Percentiles rank a stretch among this genome's conserved stretches.
phyloP scores from a whole-genome alignment of 2,113 vertebrate species.

The Nothoprocta pentlandii region DNA sequence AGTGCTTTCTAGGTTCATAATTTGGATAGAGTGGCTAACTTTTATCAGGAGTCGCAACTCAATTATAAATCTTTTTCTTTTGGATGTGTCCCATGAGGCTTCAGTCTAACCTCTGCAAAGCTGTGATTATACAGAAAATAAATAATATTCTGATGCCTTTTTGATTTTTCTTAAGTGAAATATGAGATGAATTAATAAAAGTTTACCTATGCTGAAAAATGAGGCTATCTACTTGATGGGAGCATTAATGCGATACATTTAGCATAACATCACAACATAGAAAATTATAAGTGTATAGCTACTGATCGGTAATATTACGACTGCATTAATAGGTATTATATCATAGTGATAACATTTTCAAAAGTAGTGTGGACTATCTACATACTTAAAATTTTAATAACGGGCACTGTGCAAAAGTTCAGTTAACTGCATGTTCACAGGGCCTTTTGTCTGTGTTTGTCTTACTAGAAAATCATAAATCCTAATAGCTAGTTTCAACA shows the following conservation, averaged over 20 bases:
- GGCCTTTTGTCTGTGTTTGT: background rate
- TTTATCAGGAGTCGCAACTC: background rate
- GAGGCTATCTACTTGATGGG: background rate
- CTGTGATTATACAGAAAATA: background rate
- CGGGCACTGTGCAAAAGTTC: background rate
- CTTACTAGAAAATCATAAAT: background rate
- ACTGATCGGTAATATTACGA: background rate
- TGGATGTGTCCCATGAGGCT: background rate
- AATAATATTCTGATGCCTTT: background rate
- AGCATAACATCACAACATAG: background rate
- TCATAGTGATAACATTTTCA: background rate
- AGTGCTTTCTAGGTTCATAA: background rate
- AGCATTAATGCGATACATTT: background rate
- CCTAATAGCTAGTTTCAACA: background rate
- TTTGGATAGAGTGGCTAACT: fast-evolving
- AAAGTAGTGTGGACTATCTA: background rate
- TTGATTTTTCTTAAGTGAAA: background rate
- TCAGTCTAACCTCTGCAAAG: background rate
- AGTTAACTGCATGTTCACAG: background rate
- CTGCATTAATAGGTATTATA: background rate
- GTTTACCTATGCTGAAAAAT: background rate
- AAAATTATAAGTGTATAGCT: background rate
- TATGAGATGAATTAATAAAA: background rate
- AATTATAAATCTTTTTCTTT: background rate
- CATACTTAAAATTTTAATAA: background rate